Base-by-base conservation (phyloP, 2,797 vertebrate species). In the Oreortyx pictus region DNA sequence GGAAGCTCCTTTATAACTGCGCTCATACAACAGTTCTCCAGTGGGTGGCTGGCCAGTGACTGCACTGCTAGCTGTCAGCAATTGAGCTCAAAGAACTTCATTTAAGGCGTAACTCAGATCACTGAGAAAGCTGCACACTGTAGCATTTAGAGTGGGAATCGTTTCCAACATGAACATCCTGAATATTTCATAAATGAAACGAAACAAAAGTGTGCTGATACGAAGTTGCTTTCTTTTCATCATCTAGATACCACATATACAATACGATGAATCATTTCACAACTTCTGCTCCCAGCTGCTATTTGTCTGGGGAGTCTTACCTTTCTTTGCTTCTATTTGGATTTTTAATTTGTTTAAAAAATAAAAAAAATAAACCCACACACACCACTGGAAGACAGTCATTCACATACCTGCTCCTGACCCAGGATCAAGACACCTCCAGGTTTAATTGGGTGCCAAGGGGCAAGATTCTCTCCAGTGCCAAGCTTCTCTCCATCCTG, bases 371-470 rank as follows among this genome's bases (percentile, higher is more conserved):
- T 14, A 65, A 52, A 3, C 23, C 47, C 50, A 31, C 50, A 52
- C 27, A 54, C 27, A 54, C 29, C 52, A 54, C 27, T 67, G 29
- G 37, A 77, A 75, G 9, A 50, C 14, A 44, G 7, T 37, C 39
- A 27, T 33, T 47, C 46, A 85, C 98, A 97, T 86, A 99, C 99
- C 98, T 99, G 99, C 81, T 99, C 99, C 97, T 99, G 99, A 17
- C 99, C 99, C 35, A 99, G 97, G 96, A 99, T 99, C 88, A 99
- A 98, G 95, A 99, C 98, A 33, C 99, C 99, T 9, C 99, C 99
- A 2, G 99, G 98, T 97, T 99, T 99, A 97, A 99, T 99, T 56
- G 99, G 99, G 92, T 99, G 99, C 99, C 99, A 99, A 22, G 99
- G 99, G 14, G 99, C 99, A 94, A 99, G 97, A 96, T 99, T 99